phyloP scores from a whole-genome alignment of 2,797 vertebrate genomes.

The Todus mexicanus region DNA sequence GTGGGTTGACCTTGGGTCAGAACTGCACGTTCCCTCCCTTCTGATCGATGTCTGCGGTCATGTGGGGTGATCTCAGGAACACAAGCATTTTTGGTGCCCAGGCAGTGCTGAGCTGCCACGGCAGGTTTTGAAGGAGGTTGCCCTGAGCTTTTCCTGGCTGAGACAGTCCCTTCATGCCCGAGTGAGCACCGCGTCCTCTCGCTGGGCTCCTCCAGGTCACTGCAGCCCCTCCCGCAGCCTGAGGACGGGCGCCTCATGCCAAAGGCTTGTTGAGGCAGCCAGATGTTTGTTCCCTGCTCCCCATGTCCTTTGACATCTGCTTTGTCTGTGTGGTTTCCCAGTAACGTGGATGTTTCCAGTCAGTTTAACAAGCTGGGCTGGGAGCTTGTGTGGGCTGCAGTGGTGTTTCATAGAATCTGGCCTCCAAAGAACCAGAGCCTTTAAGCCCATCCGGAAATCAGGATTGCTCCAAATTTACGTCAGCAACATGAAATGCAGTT shows the following conservation, averaged over 20 bases:
- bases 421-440: neutral
- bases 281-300: neutral
- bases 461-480: neutral
- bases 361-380: neutral
- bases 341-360: neutral
- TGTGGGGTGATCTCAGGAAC: neutral
- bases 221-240: neutral
- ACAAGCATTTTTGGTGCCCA: neutral
- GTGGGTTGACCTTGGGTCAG: neutral
- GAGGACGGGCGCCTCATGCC: neutral
- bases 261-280: neutral
- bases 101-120: neutral
- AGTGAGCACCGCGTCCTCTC: neutral
- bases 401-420: conserved; percentile 10
- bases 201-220: neutral
- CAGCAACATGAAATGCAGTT: neutral
- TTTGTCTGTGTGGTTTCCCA: neutral
- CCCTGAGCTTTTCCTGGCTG: neutral
- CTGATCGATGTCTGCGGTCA: neutral
- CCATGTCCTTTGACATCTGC: neutral
- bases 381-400: neutral
- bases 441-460: neutral
- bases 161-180: neutral
- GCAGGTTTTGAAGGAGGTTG: neutral
- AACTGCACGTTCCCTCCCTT: neutral